Conservation (phyloP, 2,113 vertebrate genomes). For the Copsychus sechellarum region DNA sequence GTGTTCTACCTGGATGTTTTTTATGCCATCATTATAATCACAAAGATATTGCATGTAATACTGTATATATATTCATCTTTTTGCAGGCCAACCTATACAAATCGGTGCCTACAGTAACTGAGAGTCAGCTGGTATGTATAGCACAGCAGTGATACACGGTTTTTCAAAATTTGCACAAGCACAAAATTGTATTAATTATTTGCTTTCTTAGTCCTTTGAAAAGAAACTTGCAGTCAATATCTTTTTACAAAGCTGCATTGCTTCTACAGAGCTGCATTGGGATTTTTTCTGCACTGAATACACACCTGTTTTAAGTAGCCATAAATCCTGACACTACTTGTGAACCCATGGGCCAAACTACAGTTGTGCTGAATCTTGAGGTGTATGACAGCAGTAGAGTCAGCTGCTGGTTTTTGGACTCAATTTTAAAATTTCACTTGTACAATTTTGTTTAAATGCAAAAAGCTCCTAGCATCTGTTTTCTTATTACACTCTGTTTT, state of each 20-base stretch:
- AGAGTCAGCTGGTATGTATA: slow-evolving; percentile 74
- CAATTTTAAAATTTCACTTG: background rate
- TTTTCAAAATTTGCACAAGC: background rate
- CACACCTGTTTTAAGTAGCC: background rate
- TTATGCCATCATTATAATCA: background rate
- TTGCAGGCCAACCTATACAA: slow-evolving; percentile 83
- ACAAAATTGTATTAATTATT: background rate
- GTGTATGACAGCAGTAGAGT: background rate
- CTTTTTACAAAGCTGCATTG: background rate
- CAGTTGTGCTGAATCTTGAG: background rate
- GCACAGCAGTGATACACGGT: background rate
- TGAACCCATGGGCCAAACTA: background rate
- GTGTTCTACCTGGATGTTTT: background rate
- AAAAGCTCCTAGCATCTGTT: background rate
- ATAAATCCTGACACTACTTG: background rate
- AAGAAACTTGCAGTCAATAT: background rate
- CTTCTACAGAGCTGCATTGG: background rate
- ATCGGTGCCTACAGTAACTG: slow-evolving; percentile 40
- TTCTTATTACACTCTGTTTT: background rate
- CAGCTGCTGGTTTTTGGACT: background rate
- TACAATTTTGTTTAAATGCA: background rate
- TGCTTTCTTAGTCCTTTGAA: background rate
- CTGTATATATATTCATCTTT: background rate
- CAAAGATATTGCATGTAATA: background rate
- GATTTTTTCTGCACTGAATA: background rate